A percentile compares a stretch with the other conserved stretches of the same genome.
phyloP scores from a whole-genome alignment of 1,140 invertebrate genomes.

The Tetranychus cinnabarinus region DNA sequence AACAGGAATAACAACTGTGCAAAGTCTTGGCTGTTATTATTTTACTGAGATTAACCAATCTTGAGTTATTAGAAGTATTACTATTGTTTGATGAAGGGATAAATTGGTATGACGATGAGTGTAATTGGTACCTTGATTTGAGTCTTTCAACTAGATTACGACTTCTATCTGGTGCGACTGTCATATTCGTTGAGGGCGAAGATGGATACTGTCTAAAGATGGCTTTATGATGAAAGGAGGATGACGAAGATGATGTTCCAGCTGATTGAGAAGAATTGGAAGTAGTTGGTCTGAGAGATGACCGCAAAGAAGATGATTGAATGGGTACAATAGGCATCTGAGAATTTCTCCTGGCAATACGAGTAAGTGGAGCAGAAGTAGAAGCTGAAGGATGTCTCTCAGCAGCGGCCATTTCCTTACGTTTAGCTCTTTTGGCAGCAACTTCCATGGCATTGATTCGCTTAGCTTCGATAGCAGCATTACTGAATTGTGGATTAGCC shows the following conservation, averaged over 20 bases:
- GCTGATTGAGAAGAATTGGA: neutral
- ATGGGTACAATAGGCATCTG: neutral
- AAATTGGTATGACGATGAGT: too few relatives aligned
- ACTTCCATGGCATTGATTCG: constrained; percentile 10
- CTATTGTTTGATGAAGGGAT: neutral
- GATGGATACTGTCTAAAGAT: neutral
- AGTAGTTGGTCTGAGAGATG: neutral
- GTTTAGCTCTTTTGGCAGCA: constrained; percentile 2
- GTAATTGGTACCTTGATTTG: neutral
- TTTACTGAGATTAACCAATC: neutral
- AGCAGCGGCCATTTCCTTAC: neutral
- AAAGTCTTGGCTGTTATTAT: neutral
- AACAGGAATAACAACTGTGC: constrained; percentile 2
- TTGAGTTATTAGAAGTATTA: neutral
- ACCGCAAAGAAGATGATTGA: neutral
- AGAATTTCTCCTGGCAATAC: neutral
- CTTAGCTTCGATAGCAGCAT: constrained; percentile 17
- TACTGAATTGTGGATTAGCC: constrained; percentile 21
- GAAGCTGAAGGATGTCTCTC: neutral
- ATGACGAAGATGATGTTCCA: neutral
- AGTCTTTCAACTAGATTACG: neutral
- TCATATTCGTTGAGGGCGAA: neutral
- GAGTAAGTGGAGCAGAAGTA: neutral
- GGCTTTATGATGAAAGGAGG: neutral
- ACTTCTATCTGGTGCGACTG: neutral